Conservation (phyloP, 2,797 vertebrate species). For the Sardinella longiceps region DNA sequence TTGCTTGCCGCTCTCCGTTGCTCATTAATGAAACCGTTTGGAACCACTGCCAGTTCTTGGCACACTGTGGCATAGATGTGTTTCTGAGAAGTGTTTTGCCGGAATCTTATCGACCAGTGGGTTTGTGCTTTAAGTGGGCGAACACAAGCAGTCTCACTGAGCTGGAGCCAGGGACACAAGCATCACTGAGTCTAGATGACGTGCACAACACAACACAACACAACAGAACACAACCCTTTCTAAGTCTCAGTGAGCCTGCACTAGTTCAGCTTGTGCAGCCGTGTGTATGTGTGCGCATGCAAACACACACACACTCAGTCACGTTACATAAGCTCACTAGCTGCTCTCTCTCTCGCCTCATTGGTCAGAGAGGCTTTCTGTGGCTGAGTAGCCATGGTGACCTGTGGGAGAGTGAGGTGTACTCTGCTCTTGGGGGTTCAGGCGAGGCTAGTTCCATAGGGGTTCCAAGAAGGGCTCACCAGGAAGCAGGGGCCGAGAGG, state of each 20-base stretch:
- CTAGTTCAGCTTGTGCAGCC: not conserved
- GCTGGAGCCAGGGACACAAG: not conserved
- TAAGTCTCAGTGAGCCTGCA: not conserved
- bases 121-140: not conserved
- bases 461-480: not conserved
- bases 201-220: not conserved
- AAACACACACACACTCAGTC: not conserved
- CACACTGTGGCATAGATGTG: not conserved
- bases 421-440: not conserved
- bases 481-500: not conserved
- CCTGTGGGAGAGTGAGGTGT: conserved; percentile 3
- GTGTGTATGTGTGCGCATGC: not conserved
- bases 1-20: too few relatives aligned
- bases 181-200: not conserved
- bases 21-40: not conserved
- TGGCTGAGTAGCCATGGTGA: conserved; percentile 3
- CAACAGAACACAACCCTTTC: too few relatives aligned
- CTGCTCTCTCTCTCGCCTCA: conserved; percentile 15
- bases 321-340: not conserved
- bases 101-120: not conserved
- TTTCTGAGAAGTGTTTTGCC: conserved; percentile 3
- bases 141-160: not conserved
- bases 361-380: conserved; percentile 21
- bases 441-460: not conserved
- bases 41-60: not conserved